phyloP scores from a whole-genome alignment of 2,113 vertebrate genomes.

The Paradoxurus hermaphroditus region DNA sequence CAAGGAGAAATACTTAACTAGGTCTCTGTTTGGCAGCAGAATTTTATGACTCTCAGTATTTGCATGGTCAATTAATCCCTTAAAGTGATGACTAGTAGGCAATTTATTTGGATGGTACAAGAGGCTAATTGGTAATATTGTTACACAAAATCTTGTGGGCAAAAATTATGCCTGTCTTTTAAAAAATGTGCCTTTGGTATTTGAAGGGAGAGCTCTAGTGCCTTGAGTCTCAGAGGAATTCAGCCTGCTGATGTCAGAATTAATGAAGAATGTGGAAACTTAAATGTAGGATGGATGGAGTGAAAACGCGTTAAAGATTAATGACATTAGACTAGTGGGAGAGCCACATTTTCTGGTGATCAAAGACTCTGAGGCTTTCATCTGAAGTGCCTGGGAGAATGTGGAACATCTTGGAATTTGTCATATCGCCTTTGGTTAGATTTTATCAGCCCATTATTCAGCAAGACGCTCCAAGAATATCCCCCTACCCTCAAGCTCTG shows the following conservation, averaged over 20 bases:
- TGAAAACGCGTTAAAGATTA: slow-evolving; percentile 65
- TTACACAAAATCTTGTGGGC: slow-evolving; percentile 62
- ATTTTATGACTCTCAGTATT: slow-evolving; percentile 51
- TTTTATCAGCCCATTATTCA: slow-evolving; percentile 47
- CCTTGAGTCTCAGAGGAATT: slow-evolving; percentile 63
- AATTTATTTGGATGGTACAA: slow-evolving; percentile 65
- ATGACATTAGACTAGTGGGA: slow-evolving; percentile 57
- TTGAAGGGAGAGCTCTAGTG: slow-evolving; percentile 45
- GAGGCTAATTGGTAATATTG: slow-evolving; percentile 73
- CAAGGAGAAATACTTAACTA: slow-evolving; percentile 32
- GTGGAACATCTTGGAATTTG: slow-evolving; percentile 60
- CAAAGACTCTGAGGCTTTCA: slow-evolving; percentile 70
- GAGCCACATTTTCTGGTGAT: slow-evolving; percentile 67
- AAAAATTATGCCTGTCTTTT: slow-evolving; percentile 68
- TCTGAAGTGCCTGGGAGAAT: slow-evolving; percentile 62
- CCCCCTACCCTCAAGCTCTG: neutral
- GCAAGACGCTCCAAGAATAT: slow-evolving; percentile 17
- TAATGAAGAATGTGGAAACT: slow-evolving; percentile 67
- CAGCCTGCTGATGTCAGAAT: slow-evolving; percentile 65
- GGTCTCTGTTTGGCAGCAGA: slow-evolving; percentile 26
- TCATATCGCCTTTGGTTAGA: slow-evolving; percentile 51
- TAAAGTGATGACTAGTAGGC: slow-evolving; percentile 65
- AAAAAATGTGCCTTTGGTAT: slow-evolving; percentile 59
- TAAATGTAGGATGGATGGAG: slow-evolving; percentile 54
- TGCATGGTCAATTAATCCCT: slow-evolving; percentile 65